These are phyloP conservation scores for Lagodon rhomboides DNA, from an alignment of 2,797 vertebrate genomes.

Conservation along the genomic window DNA sequence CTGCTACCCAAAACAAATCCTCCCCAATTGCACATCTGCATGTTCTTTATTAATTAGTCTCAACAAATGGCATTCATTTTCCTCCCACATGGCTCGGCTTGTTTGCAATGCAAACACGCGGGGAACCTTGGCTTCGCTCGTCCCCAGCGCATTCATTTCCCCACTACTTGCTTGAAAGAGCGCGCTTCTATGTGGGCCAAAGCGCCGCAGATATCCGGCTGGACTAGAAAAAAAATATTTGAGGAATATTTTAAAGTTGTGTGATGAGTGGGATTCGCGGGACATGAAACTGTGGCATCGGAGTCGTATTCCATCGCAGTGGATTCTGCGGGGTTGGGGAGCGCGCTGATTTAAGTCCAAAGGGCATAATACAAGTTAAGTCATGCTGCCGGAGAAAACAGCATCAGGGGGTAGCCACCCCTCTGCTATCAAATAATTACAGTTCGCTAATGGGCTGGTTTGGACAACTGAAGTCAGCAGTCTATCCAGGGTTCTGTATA, in stretches of 20 bases:
- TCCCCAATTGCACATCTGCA: conserved; percentile 81
- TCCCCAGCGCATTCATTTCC: conserved; percentile 65
- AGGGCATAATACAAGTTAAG: conserved; percentile 68
- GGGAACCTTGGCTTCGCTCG: conserved; percentile 57
- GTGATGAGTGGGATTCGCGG: conserved; percentile 51
- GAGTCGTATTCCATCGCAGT: conserved; percentile 49
- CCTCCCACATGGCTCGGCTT: conserved; percentile 74
- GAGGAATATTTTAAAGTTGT: conserved; percentile 60
- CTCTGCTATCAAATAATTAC: conserved; percentile 83
- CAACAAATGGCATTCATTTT: conserved; percentile 81
- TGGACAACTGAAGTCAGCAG: conserved; percentile 76
- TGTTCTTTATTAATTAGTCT: conserved; percentile 85
- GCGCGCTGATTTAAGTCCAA: conserved; percentile 67
- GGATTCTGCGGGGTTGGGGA: conserved; percentile 28
- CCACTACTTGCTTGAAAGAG: conserved; percentile 53
- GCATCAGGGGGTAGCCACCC: conserved; percentile 61
- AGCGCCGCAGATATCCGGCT: conserved; percentile 67
- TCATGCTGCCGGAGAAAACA: conserved; percentile 61
- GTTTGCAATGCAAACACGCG: conserved; percentile 82
- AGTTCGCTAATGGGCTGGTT: conserved; percentile 78
- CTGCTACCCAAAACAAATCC: conserved; percentile 75
- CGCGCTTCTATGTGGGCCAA: conserved; percentile 67
- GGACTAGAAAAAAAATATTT: conserved; percentile 65
- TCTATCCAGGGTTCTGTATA: conserved; percentile 65
- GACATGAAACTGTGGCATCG: conserved; percentile 57